phyloP scores from a whole-genome alignment of 2,888 invertebrate genomes.

The Digitonthophagus gazella region DNA sequence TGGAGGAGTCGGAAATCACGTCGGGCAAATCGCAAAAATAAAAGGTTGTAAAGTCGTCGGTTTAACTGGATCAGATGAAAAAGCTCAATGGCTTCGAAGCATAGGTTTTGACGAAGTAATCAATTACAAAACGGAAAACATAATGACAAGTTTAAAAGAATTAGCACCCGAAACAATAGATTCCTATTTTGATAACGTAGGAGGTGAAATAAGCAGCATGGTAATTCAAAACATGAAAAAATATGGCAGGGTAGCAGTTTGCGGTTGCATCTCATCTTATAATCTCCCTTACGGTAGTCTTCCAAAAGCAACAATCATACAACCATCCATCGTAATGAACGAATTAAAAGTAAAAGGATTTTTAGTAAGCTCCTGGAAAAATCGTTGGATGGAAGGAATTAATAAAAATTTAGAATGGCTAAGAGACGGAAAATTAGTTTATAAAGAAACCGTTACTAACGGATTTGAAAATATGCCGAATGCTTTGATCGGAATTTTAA shows the following conservation, averaged over 20 bases:
- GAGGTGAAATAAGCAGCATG: conserved; percentile 61
- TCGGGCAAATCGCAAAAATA: conserved; percentile 77
- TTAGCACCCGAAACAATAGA: conserved; percentile 70
- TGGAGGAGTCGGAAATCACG: conserved; percentile 75
- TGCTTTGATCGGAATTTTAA: conserved; percentile 63
- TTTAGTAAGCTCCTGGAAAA: conserved; percentile 56
- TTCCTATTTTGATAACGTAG: conserved; percentile 77
- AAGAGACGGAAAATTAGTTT: conserved; percentile 66
- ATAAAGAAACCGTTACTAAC: conserved; percentile 65
- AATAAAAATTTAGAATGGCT: conserved; percentile 64
- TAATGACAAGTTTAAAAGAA: conserved; percentile 57
- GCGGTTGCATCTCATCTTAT: conserved; percentile 65
- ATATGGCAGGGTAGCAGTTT: conserved; percentile 62
- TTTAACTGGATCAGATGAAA: conserved; percentile 68
- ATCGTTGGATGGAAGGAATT: conserved; percentile 64
- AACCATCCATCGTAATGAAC: conserved; percentile 57
- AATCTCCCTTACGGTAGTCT: conserved; percentile 55
- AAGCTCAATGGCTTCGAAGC: conserved; percentile 67
- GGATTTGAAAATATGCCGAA: conserved; percentile 74
- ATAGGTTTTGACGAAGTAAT: conserved; percentile 67
- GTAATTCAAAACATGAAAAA: conserved; percentile 63
- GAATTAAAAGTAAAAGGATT: conserved; percentile 67
- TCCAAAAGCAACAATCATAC: conserved; percentile 55
- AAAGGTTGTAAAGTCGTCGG: conserved; percentile 70
- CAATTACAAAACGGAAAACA: conserved; percentile 67